phyloP scores from a whole-genome alignment of 2,113 vertebrate species.

The Equus quagga region DNA sequence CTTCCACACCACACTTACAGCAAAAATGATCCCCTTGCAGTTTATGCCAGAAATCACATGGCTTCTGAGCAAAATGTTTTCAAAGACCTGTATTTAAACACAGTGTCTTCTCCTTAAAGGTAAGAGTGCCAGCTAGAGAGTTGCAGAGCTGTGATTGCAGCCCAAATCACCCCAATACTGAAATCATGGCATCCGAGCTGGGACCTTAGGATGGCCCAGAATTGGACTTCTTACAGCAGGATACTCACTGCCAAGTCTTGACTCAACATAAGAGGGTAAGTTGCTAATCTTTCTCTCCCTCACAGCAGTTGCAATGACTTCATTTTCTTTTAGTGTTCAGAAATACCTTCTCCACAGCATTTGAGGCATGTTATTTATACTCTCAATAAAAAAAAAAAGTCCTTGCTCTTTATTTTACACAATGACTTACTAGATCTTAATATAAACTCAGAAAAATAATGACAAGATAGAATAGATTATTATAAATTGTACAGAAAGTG shows the following conservation, averaged over 20 bases:
- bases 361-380: neutral
- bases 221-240: neutral
- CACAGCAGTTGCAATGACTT: neutral
- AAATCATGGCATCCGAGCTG: neutral
- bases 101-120: neutral
- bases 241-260: neutral
- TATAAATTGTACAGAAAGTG: neutral
- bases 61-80: neutral
- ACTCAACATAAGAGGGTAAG: neutral
- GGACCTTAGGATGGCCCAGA: neutral
- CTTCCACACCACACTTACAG: neutral
- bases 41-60: neutral
- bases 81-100: neutral
- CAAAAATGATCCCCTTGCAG: neutral
- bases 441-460: neutral
- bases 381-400: neutral
- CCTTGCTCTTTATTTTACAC: conserved; percentile 31
- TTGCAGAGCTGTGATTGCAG: too few species aligned
- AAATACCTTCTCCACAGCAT: neutral
- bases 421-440: neutral
- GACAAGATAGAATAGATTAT: neutral
- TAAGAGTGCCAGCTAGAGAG: neutral
- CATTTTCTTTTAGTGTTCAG: neutral
- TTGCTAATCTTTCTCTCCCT: neutral
- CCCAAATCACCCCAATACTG: neutral